Evolutionary conservation across 2,797 vertebrate genomes (phyloP), one percentile per base, ranked within the genome.

Genomic region (Alauda arvensis): DNA sequence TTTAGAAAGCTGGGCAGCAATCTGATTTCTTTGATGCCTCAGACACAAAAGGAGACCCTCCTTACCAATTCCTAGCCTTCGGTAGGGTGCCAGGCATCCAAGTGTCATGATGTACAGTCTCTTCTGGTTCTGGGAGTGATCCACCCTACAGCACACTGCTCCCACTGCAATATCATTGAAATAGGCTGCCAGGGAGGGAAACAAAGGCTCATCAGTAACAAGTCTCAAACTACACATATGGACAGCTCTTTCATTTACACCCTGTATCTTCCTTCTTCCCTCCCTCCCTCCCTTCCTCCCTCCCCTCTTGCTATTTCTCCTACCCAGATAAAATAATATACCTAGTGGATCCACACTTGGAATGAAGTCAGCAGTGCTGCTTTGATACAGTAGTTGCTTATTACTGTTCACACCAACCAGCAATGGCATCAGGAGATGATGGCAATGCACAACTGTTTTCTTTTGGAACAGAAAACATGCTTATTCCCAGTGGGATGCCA

Each of bases 61-160:
- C 96, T 97, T 97, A 99, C 99, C 99, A 97, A 99, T 99, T 97
- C 99, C 99, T 97, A 99, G 98, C 96, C 99, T 98, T 96, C 99
- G 98, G 96, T 99, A 99, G 71, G 99, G 99, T 91, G 99, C 99
- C 97, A 99, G 97, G 97, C 99, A 99, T 92, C 99, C 99, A 10
- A 99, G 98, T 40, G 99, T 99, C 99, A 99, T 99, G 97, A 99
- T 99, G 97, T 99, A 99, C 93, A 99, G 98, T 95, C 99, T 98
- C 97, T 99, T 99, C 96, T 99, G 99, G 96, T 99, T 99, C 97
- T 99, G 99, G 91, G 99, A 99, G 97, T 99, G 99, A 96, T 99
- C 99, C 96, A 99, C 98, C 97, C 99, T 97, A 97, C 99, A 99
- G 97, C 99, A 99, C 85, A 99, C 99, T 31, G 99, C 99, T 77